Base-by-base conservation (phyloP, 2,113 vertebrate genomes). In the Dasyprocta punctata region DNA sequence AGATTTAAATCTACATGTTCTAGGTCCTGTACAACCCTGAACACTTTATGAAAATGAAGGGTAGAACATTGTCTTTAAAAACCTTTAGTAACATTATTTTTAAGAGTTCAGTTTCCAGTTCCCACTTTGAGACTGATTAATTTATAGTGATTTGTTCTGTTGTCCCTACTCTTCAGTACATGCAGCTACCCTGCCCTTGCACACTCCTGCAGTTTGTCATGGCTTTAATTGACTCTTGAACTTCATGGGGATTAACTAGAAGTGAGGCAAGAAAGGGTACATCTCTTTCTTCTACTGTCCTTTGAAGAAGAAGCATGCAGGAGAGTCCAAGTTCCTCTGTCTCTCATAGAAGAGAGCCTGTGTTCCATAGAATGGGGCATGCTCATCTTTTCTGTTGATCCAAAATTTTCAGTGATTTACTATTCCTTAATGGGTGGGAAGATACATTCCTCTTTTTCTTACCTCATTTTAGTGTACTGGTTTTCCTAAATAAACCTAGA, bases 321-420 rank as follows among this genome's bases (percentile, higher is more conserved):
- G 56, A n/a, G 12, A 38, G 14, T 24, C 77, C 20, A 0, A 26
- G 7, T 7, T 24, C 61, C 54, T 81, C 63, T 38, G 41, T 24
- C 38, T 71, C n/a, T 65, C 20, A 7, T 10, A 44, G 52, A 20
- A 14, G 63, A 73, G 38, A 83, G 36, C 65, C 85, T 44, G 0
- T 0, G 0, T 90, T n/a, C 52, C 41, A 16, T 17, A n/a, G n/a
- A 41, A 5, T 0, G 0, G 44, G n/a, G 11, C 47, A 44, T 17
- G 17, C 8, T 26, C 9, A 28, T 12, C 14, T 19, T 95, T 82
- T 33, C 44, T 77, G n/a, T 14, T 30, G 16, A 78, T 24, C 52
- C 17, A 47, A 11, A 63, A n/a, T 13, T 73, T 80, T 71, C 24
- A 54, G 0, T 36, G 47, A 44, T 61, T 61, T 65, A n/a, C 44